Conservation (phyloP, 2,113 vertebrate species). For the Ptyas mucosa region DNA sequence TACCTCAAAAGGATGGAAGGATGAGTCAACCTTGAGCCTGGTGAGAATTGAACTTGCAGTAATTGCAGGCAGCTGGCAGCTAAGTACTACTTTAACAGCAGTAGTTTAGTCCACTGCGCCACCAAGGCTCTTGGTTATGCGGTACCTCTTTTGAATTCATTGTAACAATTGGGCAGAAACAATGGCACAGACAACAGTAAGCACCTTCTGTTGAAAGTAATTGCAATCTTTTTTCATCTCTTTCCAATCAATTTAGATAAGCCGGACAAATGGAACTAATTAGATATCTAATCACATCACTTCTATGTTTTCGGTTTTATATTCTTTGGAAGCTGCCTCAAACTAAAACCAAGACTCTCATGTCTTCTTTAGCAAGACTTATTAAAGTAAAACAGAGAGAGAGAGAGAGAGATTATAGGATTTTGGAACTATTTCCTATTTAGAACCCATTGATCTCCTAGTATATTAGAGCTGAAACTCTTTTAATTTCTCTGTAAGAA, state of each 20-base stretch:
- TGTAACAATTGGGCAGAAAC: not conserved
- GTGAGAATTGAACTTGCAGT: too few species aligned
- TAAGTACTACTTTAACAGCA: too few species aligned
- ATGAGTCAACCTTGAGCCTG: too few species aligned
- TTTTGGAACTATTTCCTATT: not conserved
- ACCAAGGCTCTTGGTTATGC: too few species aligned
- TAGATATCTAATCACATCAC: not conserved
- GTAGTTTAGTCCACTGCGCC: too few species aligned
- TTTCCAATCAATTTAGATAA: not conserved
- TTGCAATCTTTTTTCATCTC: not conserved
- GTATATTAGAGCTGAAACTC: not conserved
- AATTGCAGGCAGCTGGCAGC: too few species aligned
- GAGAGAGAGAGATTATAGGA: not conserved
- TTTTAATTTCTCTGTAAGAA: not conserved
- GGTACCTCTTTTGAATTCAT: not conserved
- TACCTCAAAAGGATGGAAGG: too few species aligned
- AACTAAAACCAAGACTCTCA: not conserved
- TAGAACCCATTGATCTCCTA: not conserved
- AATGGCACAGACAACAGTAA: not conserved
- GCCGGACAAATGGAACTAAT: not conserved
- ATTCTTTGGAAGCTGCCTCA: not conserved
- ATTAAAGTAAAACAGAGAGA: not conserved
- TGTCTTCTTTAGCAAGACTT: not conserved
- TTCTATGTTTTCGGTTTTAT: not conserved
- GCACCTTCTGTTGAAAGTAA: not conserved